These are phyloP conservation scores for Selene dorsalis DNA, from an alignment of 2,797 vertebrate species.

Conservation along the genomic window DNA sequence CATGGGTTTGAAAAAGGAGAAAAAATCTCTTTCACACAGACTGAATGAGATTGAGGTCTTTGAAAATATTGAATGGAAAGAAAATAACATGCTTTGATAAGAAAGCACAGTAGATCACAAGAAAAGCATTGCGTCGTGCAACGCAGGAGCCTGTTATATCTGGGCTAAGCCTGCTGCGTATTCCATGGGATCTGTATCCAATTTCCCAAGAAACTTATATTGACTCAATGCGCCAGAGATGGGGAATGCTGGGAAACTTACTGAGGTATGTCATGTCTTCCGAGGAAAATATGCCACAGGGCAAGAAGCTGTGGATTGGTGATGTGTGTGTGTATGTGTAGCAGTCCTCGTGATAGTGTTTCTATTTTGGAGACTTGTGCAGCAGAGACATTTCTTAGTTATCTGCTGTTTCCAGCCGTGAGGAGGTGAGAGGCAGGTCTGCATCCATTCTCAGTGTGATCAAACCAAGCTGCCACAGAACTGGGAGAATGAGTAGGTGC, in stretches of 20 bases:
- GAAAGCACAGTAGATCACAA: constrained; percentile 3
- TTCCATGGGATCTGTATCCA: constrained; percentile 28
- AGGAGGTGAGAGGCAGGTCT: constrained; percentile 74
- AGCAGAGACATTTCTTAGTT: constrained; percentile 72
- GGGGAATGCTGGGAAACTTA: constrained; percentile 63
- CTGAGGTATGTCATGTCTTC: constrained; percentile 57
- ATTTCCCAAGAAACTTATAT: constrained; percentile 31
- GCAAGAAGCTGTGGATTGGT: constrained; percentile 63
- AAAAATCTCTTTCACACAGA: background rate
- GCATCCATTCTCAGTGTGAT: constrained; percentile 68
- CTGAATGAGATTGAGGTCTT: background rate
- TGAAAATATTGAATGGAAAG: background rate
- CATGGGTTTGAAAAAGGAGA: background rate
- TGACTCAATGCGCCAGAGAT: constrained; percentile 40
- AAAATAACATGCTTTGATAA: background rate
- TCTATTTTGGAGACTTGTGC: constrained; percentile 78
- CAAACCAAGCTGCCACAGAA: constrained; percentile 63
- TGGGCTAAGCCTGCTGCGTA: constrained; percentile 15
- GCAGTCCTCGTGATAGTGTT: constrained; percentile 69
- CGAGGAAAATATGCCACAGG: constrained; percentile 63
- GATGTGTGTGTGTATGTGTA: constrained; percentile 40
- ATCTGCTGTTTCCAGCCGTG: constrained; percentile 74
- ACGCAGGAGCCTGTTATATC: constrained; percentile 46
- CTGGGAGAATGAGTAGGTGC: constrained; percentile 49
- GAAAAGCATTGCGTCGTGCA: constrained; percentile 33